Percentiles rank a stretch among this genome's conserved stretches.
These are phyloP conservation scores for Taenioides sp. DNA, from an alignment of 2,797 vertebrate genomes.

Conservation along the genomic window DNA sequence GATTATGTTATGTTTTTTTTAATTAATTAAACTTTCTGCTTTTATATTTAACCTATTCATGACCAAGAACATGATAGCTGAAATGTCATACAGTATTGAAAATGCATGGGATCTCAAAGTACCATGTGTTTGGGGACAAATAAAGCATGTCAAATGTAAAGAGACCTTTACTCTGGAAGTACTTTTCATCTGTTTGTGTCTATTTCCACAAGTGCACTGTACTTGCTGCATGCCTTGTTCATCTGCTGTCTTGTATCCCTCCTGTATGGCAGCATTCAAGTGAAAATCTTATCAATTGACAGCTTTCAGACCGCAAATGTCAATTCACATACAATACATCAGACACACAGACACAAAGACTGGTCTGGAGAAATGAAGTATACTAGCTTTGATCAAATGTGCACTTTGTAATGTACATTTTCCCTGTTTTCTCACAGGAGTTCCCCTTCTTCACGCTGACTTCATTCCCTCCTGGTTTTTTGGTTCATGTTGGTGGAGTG, in stretches of 20 bases:
- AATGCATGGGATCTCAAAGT: conserved; percentile 50
- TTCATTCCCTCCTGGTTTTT: conserved; percentile 91
- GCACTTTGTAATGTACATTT: conserved; percentile 19
- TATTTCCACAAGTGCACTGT: not conserved
- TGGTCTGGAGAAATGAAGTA: too few relatives aligned
- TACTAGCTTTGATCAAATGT: not conserved
- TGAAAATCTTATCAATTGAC: not conserved
- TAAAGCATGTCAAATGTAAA: conserved; percentile 39
- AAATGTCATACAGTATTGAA: conserved; percentile 20
- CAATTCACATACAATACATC: not conserved
- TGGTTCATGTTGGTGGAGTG: conserved; percentile 93
- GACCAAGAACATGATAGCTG: conserved; percentile 22
- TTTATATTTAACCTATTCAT: conserved; percentile 8
- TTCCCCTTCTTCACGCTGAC: conserved; percentile 98
- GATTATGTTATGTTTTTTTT: conserved; percentile 14
- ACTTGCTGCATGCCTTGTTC: conserved; percentile 50
- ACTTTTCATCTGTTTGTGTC: not conserved
- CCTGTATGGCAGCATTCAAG: conserved; percentile 52
- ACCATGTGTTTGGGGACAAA: conserved; percentile 16
- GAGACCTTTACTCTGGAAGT: not conserved
- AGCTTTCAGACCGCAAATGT: not conserved
- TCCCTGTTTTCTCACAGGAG: conserved; percentile 77
- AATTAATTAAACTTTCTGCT: conserved; percentile 35
- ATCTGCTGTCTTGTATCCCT: conserved; percentile 26
- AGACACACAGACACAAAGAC: too few relatives aligned